phyloP scores from a whole-genome alignment of 2,888 invertebrate species.

The Drosophila anomalata region DNA sequence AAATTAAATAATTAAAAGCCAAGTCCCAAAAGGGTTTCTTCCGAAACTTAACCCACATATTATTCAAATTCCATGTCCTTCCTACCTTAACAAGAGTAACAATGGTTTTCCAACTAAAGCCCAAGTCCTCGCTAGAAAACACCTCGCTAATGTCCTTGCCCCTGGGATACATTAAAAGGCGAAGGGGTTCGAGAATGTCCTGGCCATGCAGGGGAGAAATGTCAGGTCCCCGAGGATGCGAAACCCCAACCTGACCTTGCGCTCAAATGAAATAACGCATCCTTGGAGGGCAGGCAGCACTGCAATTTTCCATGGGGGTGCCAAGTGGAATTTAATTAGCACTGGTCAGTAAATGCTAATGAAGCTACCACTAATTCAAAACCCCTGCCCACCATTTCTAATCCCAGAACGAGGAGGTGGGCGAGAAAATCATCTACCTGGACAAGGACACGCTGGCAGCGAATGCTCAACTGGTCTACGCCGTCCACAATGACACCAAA shows the following conservation, averaged over 20 bases:
- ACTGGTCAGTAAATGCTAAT: constrained; percentile 73
- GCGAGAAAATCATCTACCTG: constrained; percentile 81
- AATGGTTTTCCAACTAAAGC: background rate
- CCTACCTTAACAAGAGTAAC: constrained; percentile 20
- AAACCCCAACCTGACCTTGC: constrained; percentile 63
- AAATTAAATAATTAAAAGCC: constrained; percentile 2
- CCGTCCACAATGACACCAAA: constrained; percentile 79
- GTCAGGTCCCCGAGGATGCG: constrained; percentile 61
- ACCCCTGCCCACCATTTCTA: background rate
- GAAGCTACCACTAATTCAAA: constrained; percentile 34
- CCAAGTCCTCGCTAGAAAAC: constrained; percentile 3
- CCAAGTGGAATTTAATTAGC: constrained; percentile 63
- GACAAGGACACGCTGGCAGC: constrained; percentile 82
- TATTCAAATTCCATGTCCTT: constrained; percentile 4
- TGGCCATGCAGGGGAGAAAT: constrained; percentile 25
- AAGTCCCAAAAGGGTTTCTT: background rate
- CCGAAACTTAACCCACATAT: constrained; percentile 7
- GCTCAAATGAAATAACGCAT: constrained; percentile 37
- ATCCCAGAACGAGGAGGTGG: constrained; percentile 77
- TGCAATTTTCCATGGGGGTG: constrained; percentile 53
- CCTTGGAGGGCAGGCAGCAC: constrained; percentile 56
- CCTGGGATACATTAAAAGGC: constrained; percentile 32
- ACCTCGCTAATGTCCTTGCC: constrained; percentile 29
- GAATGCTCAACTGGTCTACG: constrained; percentile 79
- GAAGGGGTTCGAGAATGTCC: background rate